Evolutionary conservation across 2,797 vertebrate species (phyloP), one percentile per base, ranked within the genome.

Genomic region (Sebastes aleutianus): DNA sequence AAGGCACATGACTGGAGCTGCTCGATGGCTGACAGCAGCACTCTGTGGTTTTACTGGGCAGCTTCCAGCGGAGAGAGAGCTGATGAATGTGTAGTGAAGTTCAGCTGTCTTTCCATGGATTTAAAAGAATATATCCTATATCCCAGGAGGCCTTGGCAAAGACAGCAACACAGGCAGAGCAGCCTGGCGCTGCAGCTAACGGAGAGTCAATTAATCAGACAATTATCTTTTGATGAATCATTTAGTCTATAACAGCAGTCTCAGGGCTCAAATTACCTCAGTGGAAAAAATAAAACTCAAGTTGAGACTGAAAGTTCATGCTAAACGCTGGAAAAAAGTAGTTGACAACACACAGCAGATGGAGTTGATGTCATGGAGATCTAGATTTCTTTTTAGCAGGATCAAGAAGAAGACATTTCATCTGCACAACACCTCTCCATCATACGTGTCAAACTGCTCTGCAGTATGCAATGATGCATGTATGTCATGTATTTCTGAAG

Each of bases 1-100:
- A 71, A 77, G 64, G 58, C 80, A 69, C 7, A 39, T 53, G 20
- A n/a, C 18, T 53, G 50, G 27, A 34, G 47, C 31, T 11, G 24
- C 32, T 31, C 39, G 16, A 11, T 8, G 63, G 6, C 53, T 73
- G 36, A 31, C 29, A 53, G 70, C 43, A 74, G 24, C 34, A 64
- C 57, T n/a, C 69, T 76, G 64, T 61, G 58, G 72, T 81, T 75
- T 59, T 3, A 65, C 59, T 74, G 54, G 36, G 36, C 36, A 70
- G 54, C 63, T 20, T 62, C 69, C 43, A 71, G 26, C 36, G 16
- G 18, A 61, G 57, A 47, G 57, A 20, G 47, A 39, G 29, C 32
- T 63, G 57, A 68, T 72, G 34, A 50, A 76, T 50, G 58, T 18
- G 59, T 63, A 63, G 47, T 5, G 47, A 54, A 13, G 39, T 77